Evolutionary conservation across 30 jellyfish, hydroid and myxozoan species (phyloP).

Genomic region (Chrysaora quinquecirrha): DNA sequence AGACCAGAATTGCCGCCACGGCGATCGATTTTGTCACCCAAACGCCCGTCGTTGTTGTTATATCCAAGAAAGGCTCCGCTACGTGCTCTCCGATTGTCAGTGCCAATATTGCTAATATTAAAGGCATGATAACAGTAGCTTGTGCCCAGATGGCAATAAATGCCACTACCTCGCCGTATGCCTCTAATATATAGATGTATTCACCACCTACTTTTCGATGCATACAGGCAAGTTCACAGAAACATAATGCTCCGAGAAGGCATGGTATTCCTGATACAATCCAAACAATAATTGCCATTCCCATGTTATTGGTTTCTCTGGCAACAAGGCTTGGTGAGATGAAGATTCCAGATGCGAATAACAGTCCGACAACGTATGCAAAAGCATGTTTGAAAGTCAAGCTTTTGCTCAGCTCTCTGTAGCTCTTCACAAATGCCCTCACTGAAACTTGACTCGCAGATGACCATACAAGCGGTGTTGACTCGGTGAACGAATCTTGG

Average conservation of each 20-base stretch:
- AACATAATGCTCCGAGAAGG: constrained; percentile 55
- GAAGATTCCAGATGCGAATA: constrained; percentile 55
- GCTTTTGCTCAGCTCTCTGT: constrained; percentile 18
- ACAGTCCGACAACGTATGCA: constrained; percentile 44
- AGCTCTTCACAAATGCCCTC: no score
- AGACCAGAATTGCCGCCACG: background rate
- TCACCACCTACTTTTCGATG: no score
- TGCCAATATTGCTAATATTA: constrained; percentile 20
- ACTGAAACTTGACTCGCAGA: no score
- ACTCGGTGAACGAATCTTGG: no score
- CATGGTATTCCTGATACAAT: constrained; percentile 15
- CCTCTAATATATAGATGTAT: no score
- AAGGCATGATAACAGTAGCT: constrained; percentile 12
- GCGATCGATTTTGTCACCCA: constrained; percentile 12
- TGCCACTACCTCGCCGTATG: no score
- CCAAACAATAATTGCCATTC: constrained; percentile 49
- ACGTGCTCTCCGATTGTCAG: constrained; percentile 31
- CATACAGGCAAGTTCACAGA: no score
- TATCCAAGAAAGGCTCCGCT: constrained; percentile 26
- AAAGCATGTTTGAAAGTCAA: constrained; percentile 48
- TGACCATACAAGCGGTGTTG: no score
- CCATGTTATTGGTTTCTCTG: no score
- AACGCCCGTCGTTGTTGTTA: background rate
- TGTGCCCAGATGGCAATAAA: constrained; percentile 52
- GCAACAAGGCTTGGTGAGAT: constrained; percentile 66